Evolutionary conservation across 2,797 vertebrate genomes (phyloP).

Genomic region (Benthosema pterotum): DNA sequence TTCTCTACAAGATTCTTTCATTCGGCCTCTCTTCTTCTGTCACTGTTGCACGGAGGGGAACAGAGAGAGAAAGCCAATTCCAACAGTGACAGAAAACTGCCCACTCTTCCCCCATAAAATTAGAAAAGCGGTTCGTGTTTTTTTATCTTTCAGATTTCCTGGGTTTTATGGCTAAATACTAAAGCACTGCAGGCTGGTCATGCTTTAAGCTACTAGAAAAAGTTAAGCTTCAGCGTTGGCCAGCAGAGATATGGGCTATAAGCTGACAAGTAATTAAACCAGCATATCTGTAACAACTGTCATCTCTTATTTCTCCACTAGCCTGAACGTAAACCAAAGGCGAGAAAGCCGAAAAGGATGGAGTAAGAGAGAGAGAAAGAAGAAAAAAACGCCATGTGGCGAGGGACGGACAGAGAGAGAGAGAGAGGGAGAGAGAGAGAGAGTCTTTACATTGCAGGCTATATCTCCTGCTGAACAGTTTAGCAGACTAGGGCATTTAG

Average conservation of each 20-base stretch:
- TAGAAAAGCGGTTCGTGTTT: constrained; percentile 82
- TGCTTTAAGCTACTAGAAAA: constrained; percentile 96
- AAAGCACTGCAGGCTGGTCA: constrained; percentile 93
- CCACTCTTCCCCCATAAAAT: constrained; percentile 84
- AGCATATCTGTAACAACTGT: constrained; percentile 97
- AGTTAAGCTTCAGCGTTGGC: constrained; percentile 94
- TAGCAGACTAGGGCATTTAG: constrained; percentile 91
- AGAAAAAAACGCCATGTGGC: constrained; percentile 61
- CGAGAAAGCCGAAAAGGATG: constrained; percentile 78
- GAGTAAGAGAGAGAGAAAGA: constrained; percentile 72
- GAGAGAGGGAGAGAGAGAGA: constrained; percentile 71
- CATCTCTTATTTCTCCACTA: constrained; percentile 96
- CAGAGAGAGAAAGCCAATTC: constrained; percentile 81
- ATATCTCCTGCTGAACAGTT: constrained; percentile 89
- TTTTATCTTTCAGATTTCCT: constrained; percentile 90
- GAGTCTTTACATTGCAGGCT: constrained; percentile 81
- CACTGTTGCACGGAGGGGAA: constrained; percentile 72
- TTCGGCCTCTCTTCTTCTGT: constrained; percentile 74
- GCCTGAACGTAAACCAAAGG: constrained; percentile 94
- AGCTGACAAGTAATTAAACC: constrained; percentile 99
- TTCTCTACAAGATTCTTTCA: constrained; percentile 80
- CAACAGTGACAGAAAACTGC: constrained; percentile 84
- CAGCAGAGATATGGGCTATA: constrained; percentile 94
- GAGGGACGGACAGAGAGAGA: constrained; percentile 49
- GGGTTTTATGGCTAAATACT: constrained; percentile 89